Evolutionary conservation across 64 coral and sea anemone species (phyloP), one percentile per base, ranked within the genome.

Genomic region (Montipora foliosa): DNA sequence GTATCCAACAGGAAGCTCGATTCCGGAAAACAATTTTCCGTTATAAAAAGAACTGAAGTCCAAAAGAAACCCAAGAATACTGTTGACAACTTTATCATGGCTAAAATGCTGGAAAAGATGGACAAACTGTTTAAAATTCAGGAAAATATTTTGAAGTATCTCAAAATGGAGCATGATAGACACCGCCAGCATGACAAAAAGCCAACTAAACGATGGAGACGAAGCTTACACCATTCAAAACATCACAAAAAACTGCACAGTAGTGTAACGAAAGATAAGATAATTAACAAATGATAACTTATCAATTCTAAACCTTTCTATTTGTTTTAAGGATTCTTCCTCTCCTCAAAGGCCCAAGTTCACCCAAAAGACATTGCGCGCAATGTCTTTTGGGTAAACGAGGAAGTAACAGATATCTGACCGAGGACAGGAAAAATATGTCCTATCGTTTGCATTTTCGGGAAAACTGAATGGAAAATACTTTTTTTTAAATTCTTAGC

Each of bases 81-180:
- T 49, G 62, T 66, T 4, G 68, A 86, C 66, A 47, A 66, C n/a
- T 70, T 86, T 24, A 16, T 86, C 20, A 86, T 86, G 82, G 64
- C 82, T 50, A 86, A 86, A 86, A 49, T 86, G 66, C 66, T 86
- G 0, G 19, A 86, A 20, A 86, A 86, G 62, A 86, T 86, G 82
- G 82, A 86, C 82, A 86, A 86, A 20, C 9, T 86, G 9, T 86
- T 71, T 86, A 70, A 71, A 71, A 86, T 86, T 24, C 82, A 86
- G 37, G 62, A 47, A 14, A 59, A 86, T 12, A 86, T 86, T 51
- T 86, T 86, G 62, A 86, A 86, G 49, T 86, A 71, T 51, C 82
- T 86, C 47, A 86, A 86, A 70, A 47, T 64, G 45, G 82, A 86
- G 64, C 82, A 86, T 46, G 67, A 44, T 20, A 86, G 70, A 17